A percentile compares a stretch with the other conserved stretches of the same genome.
Evolutionary conservation across 2,888 invertebrate species (phyloP).

Genomic region (Vannuccia rotundouncinata): DNA sequence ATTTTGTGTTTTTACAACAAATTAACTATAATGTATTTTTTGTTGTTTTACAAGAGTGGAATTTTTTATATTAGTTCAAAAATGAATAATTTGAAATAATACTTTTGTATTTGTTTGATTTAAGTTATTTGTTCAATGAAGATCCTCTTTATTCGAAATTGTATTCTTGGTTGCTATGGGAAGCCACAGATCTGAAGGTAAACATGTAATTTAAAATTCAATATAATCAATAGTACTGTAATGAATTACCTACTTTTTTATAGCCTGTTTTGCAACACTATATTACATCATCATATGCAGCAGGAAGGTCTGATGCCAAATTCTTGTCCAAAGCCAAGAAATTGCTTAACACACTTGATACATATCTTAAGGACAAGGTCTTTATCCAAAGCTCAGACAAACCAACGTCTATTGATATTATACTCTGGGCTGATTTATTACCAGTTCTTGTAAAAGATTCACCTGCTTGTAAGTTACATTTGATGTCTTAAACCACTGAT

Average conservation of each 20-base stretch:
- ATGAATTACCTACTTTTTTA: too few relatives aligned
- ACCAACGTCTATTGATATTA: neutral
- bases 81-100: too few relatives aligned
- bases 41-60: too few relatives aligned
- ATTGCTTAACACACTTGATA: neutral
- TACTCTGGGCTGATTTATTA: neutral
- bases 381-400: neutral
- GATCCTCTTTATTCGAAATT: neutral
- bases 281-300: neutral
- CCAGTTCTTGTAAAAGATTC: neutral
- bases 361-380: neutral
- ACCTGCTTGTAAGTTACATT: neutral
- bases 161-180: neutral
- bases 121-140: neutral
- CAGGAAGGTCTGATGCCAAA: neutral
- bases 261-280: conserved; percentile 1
- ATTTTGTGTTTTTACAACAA: too few relatives aligned
- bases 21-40: too few relatives aligned
- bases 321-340: neutral
- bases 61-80: too few relatives aligned
- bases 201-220: too few relatives aligned
- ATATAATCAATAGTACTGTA: too few relatives aligned
- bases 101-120: too few relatives aligned
- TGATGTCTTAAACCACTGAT: neutral
- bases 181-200: neutral